These are phyloP conservation scores for Meriones psammophilus DNA, from an alignment of 2,797 vertebrate species.

Conservation along the genomic window DNA sequence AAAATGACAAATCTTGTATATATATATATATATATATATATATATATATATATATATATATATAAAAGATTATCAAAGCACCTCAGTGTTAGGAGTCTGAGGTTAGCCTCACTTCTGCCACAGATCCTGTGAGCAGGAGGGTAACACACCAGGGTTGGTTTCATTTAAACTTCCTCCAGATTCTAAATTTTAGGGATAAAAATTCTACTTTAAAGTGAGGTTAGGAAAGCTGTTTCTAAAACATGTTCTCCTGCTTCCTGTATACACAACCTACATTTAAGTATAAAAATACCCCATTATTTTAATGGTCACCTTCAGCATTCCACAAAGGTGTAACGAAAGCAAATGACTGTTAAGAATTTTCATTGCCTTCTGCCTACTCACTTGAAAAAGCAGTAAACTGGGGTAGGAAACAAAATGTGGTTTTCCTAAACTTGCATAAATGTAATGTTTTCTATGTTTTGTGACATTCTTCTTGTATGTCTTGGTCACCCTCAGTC, in stretches of 20 bases:
- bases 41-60: no score
- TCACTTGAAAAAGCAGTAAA: background rate
- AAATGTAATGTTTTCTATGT: background rate
- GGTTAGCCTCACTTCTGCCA: background rate
- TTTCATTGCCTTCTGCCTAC: background rate
- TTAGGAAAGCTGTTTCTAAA: background rate
- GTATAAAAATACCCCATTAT: background rate
- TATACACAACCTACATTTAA: background rate
- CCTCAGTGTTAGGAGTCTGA: background rate
- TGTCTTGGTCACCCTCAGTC: background rate
- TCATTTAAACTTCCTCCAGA: slow-evolving; percentile 9
- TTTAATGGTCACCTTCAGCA: background rate
- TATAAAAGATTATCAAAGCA: background rate
- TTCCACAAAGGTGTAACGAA: background rate
- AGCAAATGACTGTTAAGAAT: background rate
- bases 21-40: no score
- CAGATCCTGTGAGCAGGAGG: background rate
- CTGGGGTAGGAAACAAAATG: background rate
- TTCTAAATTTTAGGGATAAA: background rate
- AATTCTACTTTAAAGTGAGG: background rate
- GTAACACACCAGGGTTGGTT: background rate
- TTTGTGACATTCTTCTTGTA: background rate
- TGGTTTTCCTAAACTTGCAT: background rate
- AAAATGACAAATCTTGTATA: background rate
- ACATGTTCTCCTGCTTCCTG: background rate